phyloP scores from a whole-genome alignment of 2,113 vertebrate species.

The Pollachius pollachius region DNA sequence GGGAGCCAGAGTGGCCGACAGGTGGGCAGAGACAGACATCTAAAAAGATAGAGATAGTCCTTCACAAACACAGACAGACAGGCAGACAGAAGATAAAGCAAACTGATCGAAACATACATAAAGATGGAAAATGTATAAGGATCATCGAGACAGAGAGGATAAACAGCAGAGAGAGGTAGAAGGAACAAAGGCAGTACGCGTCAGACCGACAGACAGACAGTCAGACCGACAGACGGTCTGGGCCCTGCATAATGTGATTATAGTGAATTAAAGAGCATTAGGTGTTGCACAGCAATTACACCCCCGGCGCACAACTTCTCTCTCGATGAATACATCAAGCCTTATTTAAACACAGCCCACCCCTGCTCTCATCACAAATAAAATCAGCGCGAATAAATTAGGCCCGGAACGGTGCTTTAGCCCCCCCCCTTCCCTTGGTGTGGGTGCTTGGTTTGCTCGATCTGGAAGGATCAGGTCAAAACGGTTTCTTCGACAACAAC shows the following conservation, averaged over 20 bases:
- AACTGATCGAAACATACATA: not conserved
- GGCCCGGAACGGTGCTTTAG: conserved; percentile 25
- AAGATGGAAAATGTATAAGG: not conserved
- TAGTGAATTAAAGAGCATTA: conserved; percentile 54
- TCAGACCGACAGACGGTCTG: conserved; percentile 12
- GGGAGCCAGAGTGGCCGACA: too few species aligned
- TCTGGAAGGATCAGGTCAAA: too few species aligned
- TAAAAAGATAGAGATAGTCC: too few species aligned
- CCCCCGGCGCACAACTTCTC: conserved; percentile 36
- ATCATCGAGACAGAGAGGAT: not conserved
- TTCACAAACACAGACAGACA: too few species aligned
- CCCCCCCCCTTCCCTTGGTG: not conserved
- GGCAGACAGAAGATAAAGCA: too few species aligned
- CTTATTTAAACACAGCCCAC: conserved; percentile 45
- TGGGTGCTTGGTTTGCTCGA: too few species aligned
- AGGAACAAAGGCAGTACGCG: not conserved
- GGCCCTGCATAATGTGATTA: conserved; percentile 46
- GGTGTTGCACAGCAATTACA: conserved; percentile 50
- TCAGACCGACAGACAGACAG: conserved; percentile 4
- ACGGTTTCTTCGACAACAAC: too few species aligned
- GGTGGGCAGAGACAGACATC: too few species aligned
- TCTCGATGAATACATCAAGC: conserved; percentile 52
- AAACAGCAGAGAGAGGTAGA: not conserved
- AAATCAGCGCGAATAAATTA: conserved; percentile 54
- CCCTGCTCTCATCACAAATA: conserved; percentile 36